phyloP scores from a whole-genome alignment of 2,113 vertebrate species.

The Aptenodytes forsteri region DNA sequence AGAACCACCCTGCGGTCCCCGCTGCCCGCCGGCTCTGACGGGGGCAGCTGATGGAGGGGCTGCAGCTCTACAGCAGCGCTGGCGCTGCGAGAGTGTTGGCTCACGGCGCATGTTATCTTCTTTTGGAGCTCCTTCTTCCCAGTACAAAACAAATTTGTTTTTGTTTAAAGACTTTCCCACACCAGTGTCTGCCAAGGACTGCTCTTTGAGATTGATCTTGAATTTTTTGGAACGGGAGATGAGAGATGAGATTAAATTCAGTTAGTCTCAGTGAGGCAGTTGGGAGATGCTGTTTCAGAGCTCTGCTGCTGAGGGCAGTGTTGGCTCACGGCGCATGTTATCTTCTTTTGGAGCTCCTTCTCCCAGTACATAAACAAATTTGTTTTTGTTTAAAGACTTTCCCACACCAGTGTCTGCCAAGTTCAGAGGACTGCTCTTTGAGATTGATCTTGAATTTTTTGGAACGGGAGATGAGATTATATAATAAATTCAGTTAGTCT shows the following conservation, averaged over 20 bases:
- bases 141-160: slow-evolving; percentile 80
- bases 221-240: slow-evolving; percentile 72
- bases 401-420: slow-evolving; percentile 79
- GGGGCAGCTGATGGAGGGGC: neutral
- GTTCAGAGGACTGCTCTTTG: slow-evolving; percentile 74
- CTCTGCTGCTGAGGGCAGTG: slow-evolving; percentile 66
- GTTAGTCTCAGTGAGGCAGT: slow-evolving; percentile 46
- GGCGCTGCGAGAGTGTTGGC: slow-evolving; percentile 59
- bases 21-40: rapidly evolving
- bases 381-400: slow-evolving; percentile 83
- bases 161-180: slow-evolving; percentile 83
- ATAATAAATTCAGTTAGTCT: slow-evolving; percentile 68
- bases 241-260: slow-evolving; percentile 68
- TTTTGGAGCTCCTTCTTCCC: slow-evolving; percentile 67
- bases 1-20: rapidly evolving
- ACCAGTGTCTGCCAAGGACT: slow-evolving; percentile 76
- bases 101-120: slow-evolving; percentile 56
- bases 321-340: slow-evolving; percentile 63
- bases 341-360: slow-evolving; percentile 67
- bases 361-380: slow-evolving; percentile 78
- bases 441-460: slow-evolving; percentile 74
- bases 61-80: neutral
- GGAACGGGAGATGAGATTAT: slow-evolving; percentile 73
- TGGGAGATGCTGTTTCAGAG: slow-evolving; percentile 51
- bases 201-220: slow-evolving; percentile 74